phyloP scores from a whole-genome alignment of 2,888 invertebrate genomes.

The Aphidius colemani region DNA sequence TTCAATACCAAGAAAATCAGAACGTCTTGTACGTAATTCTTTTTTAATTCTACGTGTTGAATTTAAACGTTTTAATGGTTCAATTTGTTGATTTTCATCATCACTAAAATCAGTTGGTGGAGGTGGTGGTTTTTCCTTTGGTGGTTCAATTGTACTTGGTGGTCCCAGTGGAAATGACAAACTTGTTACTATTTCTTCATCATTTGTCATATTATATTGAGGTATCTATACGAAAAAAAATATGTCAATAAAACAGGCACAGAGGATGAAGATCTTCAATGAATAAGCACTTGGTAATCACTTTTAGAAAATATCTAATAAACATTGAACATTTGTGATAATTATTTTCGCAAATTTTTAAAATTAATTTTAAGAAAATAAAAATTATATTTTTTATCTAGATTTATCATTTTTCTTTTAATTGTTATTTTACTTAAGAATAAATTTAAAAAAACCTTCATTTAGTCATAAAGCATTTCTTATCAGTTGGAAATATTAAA shows the following conservation, averaged over 20 bases:
- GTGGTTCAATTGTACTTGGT: constrained; percentile 72
- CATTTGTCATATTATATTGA: constrained; percentile 51
- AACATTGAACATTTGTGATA: too few species aligned
- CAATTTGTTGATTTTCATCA: constrained; percentile 57
- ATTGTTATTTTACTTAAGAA: constrained; percentile 6
- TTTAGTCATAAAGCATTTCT: too few species aligned
- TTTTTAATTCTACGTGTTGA: constrained; percentile 86
- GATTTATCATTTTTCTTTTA: not conserved
- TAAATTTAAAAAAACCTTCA: too few species aligned
- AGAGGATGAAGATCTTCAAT: too few species aligned
- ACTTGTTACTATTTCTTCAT: constrained; percentile 54
- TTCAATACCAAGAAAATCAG: constrained; percentile 85
- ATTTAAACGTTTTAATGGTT: constrained; percentile 74
- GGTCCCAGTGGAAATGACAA: constrained; percentile 65
- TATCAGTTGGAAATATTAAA: too few species aligned
- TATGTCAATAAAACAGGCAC: too few species aligned
- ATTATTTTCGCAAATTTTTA: too few species aligned
- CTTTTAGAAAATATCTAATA: too few species aligned
- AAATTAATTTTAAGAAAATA: not conserved
- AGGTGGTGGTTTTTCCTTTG: constrained; percentile 86
- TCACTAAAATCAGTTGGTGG: constrained; percentile 67
- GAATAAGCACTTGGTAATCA: too few species aligned
- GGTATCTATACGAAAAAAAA: constrained; percentile 48
- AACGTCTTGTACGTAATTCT: constrained; percentile 81
- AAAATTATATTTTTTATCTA: too few species aligned